A percentile compares a stretch with the other conserved stretches of the same genome.
These are phyloP conservation scores for Cydia fagiglandana DNA, from an alignment of 1,140 invertebrate genomes.

Conservation along the genomic window DNA sequence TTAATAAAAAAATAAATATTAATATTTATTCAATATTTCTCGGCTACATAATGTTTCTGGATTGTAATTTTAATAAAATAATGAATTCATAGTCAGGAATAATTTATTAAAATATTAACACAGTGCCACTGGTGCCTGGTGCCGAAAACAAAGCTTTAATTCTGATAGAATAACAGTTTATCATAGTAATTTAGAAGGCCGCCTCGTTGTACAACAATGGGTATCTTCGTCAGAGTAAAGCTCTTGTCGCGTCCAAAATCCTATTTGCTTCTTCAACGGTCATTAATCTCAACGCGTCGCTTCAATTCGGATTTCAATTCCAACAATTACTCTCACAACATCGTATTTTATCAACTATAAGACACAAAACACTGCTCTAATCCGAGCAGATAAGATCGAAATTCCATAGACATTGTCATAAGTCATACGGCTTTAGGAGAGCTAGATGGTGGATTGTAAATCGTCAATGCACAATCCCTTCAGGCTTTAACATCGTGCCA, in stretches of 20 bases:
- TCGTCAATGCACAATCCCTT: neutral
- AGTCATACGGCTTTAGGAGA: neutral
- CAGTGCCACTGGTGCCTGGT: neutral
- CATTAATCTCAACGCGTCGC: conserved; percentile 26
- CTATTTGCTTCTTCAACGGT: conserved; percentile 27
- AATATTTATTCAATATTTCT: too few relatives aligned
- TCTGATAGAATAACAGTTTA: conserved; percentile 19
- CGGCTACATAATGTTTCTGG: too few relatives aligned
- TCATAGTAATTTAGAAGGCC: conserved; percentile 18
- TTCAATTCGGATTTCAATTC: conserved; percentile 23
- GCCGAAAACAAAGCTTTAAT: neutral
- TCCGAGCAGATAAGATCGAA: neutral
- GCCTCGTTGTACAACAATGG: neutral
- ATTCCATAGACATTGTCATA: neutral
- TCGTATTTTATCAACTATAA: neutral
- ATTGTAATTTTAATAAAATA: too few relatives aligned
- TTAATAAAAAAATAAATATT: too few relatives aligned
- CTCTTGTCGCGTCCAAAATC: conserved; percentile 14
- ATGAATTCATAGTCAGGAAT: neutral
- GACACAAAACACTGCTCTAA: neutral
- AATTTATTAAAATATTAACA: neutral
- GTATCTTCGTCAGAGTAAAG: conserved; percentile 6
- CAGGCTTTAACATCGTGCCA: conserved; percentile 12
- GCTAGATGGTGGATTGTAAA: conserved; percentile 4
- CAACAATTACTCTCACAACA: neutral